Percentiles rank a stretch among this genome's conserved stretches.
Evolutionary conservation across 2,888 invertebrate species (phyloP).

Genomic region (Salpingus planirostris): DNA sequence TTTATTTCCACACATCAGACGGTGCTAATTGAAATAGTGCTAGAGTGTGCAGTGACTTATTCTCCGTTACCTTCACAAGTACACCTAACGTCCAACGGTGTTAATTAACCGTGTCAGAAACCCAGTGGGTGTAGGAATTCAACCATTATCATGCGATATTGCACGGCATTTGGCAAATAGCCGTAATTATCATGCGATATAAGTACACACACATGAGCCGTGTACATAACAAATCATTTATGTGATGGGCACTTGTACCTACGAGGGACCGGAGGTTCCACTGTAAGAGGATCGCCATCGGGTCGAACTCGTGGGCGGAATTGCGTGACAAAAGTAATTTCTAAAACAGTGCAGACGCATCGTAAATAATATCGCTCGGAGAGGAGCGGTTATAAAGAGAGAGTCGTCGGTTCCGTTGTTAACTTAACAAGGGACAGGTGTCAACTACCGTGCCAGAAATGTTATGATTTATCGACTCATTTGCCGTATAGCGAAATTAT

Average conservation of each 20-base stretch:
- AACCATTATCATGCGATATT: conserved; percentile 26
- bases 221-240: conserved; percentile 21
- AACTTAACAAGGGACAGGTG: conserved; percentile 17
- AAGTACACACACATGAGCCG: conserved; percentile 20
- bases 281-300: conserved; percentile 8
- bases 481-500: conserved; percentile 10
- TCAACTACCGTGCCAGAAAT: conserved; percentile 17
- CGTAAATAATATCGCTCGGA: conserved; percentile 15
- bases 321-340: conserved; percentile 17
- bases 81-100: conserved; percentile 21
- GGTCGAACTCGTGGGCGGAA: conserved; percentile 13
- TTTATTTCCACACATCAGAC: too few species aligned
- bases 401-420: conserved; percentile 14
- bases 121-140: conserved; percentile 27
- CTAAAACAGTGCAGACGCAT: conserved; percentile 15
- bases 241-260: conserved; percentile 4
- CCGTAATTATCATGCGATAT: conserved; percentile 28
- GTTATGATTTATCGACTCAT: conserved; percentile 14
- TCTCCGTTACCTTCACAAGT: conserved; percentile 16
- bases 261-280: too few species aligned
- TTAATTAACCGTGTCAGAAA: conserved; percentile 24
- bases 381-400: too few species aligned
- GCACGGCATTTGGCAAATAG: conserved; percentile 28
- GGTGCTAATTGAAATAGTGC: conserved; percentile 15
- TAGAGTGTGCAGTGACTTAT: conserved; percentile 12